Base-by-base conservation (phyloP, 2,797 vertebrate genomes). In the Hybognathus amarus region DNA sequence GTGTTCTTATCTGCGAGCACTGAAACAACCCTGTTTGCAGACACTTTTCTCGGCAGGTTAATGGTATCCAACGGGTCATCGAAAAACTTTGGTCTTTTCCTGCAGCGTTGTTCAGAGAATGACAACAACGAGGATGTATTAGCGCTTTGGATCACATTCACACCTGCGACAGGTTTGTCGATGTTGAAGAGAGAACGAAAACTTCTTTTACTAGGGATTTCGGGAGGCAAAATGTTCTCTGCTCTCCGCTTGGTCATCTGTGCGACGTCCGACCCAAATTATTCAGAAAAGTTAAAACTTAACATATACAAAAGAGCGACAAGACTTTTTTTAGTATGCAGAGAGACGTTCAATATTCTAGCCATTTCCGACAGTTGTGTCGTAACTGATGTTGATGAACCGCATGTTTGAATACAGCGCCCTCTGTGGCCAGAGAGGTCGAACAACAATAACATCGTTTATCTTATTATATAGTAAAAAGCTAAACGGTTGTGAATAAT, bases 181-280 rank as follows among this genome's bases (percentile, higher is more conserved):
- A 80, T 74, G 10, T 40, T 22, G 74, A 80, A 85, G 0, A 87
- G 64, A 0, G 89, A 78, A 10, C 84, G 85, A 56, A 68, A 71
- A 17, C 73, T 84, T 70, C 83, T 89, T 85, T 94, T 94, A 5
- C 86, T 77, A 12, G 93, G 86, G 22, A 85, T 79, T 18, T 89
- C 85, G 56, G 78, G 83, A 40, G 85, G 56, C 77, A 89, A 40
- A 0, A 54, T 15, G 45, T 87, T 84, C 24, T 95, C 94, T 0
- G 92, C 87, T 2, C 87, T 90, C 70, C 95, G 92, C 83, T 96
- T 96, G 42, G 92, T 91, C 95, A 94, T 95, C 40, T 68, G 56
- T 70, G 80, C 79, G 45, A 40, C 11, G 63, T 52, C 77, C 77
- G 36, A 40, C 9, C 22, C 36, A 36, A 33, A 11, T 9, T 54